Conservation (phyloP, 2,113 vertebrate species). For the Podocnemis expansa region DNA sequence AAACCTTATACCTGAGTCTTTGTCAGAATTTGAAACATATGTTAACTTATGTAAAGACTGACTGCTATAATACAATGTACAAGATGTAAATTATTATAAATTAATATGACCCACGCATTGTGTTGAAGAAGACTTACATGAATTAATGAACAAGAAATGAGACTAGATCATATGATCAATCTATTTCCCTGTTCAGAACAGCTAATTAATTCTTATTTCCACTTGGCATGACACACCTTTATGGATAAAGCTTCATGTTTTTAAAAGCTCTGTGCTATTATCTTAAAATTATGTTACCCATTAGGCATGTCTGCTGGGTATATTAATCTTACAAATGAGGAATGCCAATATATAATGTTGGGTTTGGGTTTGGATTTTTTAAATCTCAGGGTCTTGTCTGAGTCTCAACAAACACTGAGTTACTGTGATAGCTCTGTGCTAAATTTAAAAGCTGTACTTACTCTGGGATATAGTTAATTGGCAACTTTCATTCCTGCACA, state of each 20-base stretch:
- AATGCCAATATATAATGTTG: neutral
- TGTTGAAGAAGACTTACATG: neutral
- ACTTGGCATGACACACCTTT: neutral
- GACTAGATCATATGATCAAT: neutral
- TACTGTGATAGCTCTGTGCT: neutral
- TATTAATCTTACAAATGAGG: fast-evolving
- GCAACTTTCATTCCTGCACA: neutral
- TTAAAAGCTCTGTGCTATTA: neutral
- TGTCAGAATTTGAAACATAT: neutral
- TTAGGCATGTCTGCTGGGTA: neutral
- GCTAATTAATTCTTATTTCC: neutral
- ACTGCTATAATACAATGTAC: neutral
- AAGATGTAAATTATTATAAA: neutral
- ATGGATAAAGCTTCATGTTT: neutral
- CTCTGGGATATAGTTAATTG: neutral
- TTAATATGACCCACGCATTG: neutral
- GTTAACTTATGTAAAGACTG: neutral
- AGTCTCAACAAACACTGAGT: neutral
- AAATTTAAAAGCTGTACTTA: neutral
- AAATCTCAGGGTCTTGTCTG: neutral
- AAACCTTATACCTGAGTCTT: neutral
- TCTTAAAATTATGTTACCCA: neutral
- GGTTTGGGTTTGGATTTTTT: neutral
- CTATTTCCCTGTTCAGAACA: neutral
- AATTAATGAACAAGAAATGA: neutral